Conservation (phyloP, 2,888 invertebrate species). For the Caenorhabditis sulstoni region DNA sequence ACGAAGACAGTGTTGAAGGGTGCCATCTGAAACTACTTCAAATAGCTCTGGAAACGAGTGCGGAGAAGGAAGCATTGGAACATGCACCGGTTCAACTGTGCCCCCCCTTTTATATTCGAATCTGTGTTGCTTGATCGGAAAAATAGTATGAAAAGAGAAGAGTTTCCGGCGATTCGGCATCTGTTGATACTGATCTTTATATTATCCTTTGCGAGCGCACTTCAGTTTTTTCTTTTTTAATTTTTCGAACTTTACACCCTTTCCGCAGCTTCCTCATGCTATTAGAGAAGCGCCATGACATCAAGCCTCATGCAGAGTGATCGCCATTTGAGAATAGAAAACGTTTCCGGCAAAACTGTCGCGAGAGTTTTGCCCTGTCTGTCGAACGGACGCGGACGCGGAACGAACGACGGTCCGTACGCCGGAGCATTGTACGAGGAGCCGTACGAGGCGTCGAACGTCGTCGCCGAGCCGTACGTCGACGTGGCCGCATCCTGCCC, state of each 20-base stretch:
- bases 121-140: neutral
- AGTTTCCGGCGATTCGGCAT: conserved; percentile 1
- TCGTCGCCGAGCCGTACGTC: conserved; percentile 56
- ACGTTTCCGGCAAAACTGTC: conserved; percentile 66
- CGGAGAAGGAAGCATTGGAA: neutral
- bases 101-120: conserved; percentile 7
- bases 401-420: conserved; percentile 41
- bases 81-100: neutral
- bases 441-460: conserved; percentile 21
- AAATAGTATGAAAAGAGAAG: neutral
- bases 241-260: conserved; percentile 24
- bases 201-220: conserved; percentile 32
- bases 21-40: conserved; percentile 4
- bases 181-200: conserved; percentile 45
- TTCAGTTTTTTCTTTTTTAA: conserved; percentile 6
- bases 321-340: no score
- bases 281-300: no score
- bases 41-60: no score
- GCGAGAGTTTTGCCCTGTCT: conserved; percentile 66
- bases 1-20: conserved; percentile 1
- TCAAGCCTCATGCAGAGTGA: no score
- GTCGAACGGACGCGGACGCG: conserved; percentile 59
- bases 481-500: neutral
- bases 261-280: no score
- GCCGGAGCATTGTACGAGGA: conserved; percentile 25